phyloP scores from a whole-genome alignment of 2,797 vertebrate genomes.

The Rhinella marina region DNA sequence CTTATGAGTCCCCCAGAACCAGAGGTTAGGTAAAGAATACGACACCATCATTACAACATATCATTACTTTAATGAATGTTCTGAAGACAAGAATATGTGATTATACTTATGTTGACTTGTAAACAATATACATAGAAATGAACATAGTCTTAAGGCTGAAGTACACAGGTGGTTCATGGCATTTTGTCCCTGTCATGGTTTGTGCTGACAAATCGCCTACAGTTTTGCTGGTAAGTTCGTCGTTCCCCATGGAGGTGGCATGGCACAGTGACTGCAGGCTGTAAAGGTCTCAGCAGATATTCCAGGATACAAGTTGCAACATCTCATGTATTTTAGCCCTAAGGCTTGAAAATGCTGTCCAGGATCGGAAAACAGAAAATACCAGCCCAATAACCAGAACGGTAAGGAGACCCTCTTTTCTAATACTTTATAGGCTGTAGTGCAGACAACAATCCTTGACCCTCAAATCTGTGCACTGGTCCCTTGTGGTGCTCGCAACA shows the following conservation, averaged over 20 bases:
- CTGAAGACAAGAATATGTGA: slow-evolving; percentile 16
- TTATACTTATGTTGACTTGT: slow-evolving; percentile 18
- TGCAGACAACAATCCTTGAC: neutral
- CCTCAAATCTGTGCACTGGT: too few relatives aligned
- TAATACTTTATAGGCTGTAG: too few relatives aligned
- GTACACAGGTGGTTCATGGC: neutral
- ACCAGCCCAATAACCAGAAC: too few relatives aligned
- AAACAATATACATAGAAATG: slow-evolving; percentile 8
- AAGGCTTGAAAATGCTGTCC: neutral
- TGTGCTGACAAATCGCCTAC: neutral
- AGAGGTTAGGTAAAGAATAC: neutral
- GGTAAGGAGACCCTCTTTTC: too few relatives aligned
- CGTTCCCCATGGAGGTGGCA: neutral
- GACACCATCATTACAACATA: neutral
- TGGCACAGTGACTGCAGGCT: neutral
- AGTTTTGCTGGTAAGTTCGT: neutral
- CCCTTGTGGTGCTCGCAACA: neutral
- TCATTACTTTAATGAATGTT: slow-evolving; percentile 33
- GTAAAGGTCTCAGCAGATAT: neutral
- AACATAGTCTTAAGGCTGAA: neutral
- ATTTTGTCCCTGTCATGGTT: neutral
- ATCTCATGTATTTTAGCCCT: neutral
- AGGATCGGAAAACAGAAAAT: neutral
- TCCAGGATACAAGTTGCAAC: neutral
- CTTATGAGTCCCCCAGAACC: neutral